Evolutionary conservation across 2,888 invertebrate genomes (phyloP).

Genomic region (Anorthoa munda): DNA sequence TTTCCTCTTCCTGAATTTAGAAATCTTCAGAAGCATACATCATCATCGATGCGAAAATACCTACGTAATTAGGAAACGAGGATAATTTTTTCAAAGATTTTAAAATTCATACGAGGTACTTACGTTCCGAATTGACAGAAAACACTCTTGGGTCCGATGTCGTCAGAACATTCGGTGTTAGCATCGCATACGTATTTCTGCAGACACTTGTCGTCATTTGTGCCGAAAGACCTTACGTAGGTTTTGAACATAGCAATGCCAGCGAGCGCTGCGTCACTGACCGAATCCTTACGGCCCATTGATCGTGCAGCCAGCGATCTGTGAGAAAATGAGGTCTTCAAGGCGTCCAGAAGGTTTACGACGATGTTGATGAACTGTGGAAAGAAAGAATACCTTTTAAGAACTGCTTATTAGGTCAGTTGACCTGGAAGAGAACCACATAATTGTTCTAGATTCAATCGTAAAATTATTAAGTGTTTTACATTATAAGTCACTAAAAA

Average conservation of each 20-base stretch:
- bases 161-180: conserved; percentile 96
- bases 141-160: conserved; percentile 95
- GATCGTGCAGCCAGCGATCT: conserved; percentile 96
- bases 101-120: conserved; percentile 82
- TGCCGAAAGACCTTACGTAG: conserved; percentile 95
- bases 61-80: background rate
- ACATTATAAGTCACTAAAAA: conserved; percentile 30
- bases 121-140: conserved; percentile 98
- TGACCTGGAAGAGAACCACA: conserved; percentile 27
- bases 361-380: conserved; percentile 97
- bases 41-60: background rate
- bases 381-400: conserved; percentile 28
- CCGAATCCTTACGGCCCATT: conserved; percentile 96
- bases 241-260: conserved; percentile 97
- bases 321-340: conserved; percentile 98
- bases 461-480: conserved; percentile 17
- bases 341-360: conserved; percentile 96
- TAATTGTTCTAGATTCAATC: background rate
- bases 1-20: background rate
- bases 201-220: conserved; percentile 95
- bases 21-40: background rate
- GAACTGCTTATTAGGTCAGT: background rate
- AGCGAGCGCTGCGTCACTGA: conserved; percentile 97
- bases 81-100: too few species aligned
- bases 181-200: conserved; percentile 97